These are phyloP conservation scores for Pheucticus melanocephalus DNA, from an alignment of 2,113 vertebrate species.

Conservation along the genomic window DNA sequence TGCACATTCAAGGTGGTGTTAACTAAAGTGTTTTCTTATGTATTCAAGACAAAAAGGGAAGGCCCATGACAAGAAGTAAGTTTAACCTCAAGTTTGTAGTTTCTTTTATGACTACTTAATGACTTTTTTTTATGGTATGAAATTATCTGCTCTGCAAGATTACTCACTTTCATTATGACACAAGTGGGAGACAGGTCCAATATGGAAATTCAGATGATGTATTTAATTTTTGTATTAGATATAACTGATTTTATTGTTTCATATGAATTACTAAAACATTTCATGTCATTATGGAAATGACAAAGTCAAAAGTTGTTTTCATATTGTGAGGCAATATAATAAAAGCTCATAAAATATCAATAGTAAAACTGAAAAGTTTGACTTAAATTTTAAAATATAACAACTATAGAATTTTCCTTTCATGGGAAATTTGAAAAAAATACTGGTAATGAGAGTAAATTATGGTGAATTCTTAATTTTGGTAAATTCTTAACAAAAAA, in stretches of 20 bases:
- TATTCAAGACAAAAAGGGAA: neutral
- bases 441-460: neutral
- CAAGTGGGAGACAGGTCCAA: accelerated
- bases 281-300: neutral
- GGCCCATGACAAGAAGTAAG: neutral
- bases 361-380: neutral
- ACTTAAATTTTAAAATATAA: neutral
- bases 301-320: neutral
- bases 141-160: neutral
- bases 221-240: neutral
- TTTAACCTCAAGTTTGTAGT: neutral
- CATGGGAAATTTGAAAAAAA: neutral
- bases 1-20: neutral
- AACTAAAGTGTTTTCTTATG: neutral
- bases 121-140: neutral
- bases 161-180: neutral
- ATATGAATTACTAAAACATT: neutral
- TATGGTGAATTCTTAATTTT: neutral
- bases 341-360: neutral
- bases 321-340: neutral
- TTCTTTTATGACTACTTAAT: neutral
- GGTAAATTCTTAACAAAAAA: neutral
- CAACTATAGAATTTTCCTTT: neutral
- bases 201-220: neutral
- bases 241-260: neutral